Evolutionary conservation across 2,888 invertebrate species (phyloP).

Genomic region (Drosophila robusta): DNA sequence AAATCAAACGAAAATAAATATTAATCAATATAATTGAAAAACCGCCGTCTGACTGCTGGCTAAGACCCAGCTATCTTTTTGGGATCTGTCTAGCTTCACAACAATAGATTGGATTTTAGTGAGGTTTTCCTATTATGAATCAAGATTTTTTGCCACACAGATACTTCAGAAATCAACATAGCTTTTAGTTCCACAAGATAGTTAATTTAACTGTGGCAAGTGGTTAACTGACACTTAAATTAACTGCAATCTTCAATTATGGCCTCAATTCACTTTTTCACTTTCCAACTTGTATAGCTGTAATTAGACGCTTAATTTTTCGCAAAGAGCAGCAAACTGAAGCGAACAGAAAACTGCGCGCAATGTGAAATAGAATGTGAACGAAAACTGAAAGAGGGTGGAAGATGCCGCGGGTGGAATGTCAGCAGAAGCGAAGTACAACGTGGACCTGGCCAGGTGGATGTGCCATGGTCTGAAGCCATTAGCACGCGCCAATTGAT

Average conservation of each 20-base stretch:
- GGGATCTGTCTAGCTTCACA: background rate
- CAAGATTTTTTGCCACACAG: no score
- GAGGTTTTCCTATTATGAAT: no score
- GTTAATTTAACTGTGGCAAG: background rate
- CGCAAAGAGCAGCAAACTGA: constrained; percentile 6
- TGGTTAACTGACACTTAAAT: background rate
- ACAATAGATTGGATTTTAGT: background rate
- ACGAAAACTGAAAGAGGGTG: background rate
- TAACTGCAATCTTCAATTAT: background rate
- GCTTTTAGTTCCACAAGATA: background rate
- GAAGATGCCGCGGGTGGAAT: constrained; percentile 46
- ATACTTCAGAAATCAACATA: background rate
- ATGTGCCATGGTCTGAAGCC: constrained; percentile 37
- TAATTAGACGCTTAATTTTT: constrained; percentile 15
- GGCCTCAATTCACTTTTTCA: background rate
- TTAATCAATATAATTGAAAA: background rate
- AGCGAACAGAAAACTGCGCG: constrained; percentile 1
- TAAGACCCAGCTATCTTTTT: background rate
- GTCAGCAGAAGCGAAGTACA: constrained; percentile 27
- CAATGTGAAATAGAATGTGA: constrained; percentile 9
- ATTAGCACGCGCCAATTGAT: constrained; percentile 65
- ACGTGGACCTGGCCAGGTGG: constrained; percentile 12
- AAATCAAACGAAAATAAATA: no score
- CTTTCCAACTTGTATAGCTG: constrained; percentile 9
- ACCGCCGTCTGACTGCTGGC: background rate